Evolutionary conservation across 2,113 vertebrate genomes (phyloP), one percentile per base, ranked within the genome.

Genomic region (Mustela lutreola): DNA sequence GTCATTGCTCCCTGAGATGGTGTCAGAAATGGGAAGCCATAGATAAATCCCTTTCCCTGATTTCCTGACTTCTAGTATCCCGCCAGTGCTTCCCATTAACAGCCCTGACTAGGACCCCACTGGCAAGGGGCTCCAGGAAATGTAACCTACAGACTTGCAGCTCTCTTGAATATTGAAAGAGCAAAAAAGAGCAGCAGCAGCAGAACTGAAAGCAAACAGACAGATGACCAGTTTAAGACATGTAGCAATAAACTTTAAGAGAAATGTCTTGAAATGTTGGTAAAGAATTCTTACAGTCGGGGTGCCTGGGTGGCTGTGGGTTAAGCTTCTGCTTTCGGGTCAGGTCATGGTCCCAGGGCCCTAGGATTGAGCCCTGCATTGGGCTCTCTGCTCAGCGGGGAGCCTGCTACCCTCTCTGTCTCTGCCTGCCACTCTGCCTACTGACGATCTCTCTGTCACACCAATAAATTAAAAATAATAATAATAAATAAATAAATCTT

Each of bases 1-100:
- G 63, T 80, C 67, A 7, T 11, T 42, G 8, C 58, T 58, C 36
- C 80, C 88, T 8, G 78, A 76, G 62, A 89, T 26, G 36, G n/a
- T 90, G 19, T n/a, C 71, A 91, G 82, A 85, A 94, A 88, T 58
- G 42, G 14, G 75, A 97, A 92, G 10, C 45, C n/a, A 48, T 3
- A 42, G 21, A 28, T 33, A n/a, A 93, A 78, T 63, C 18, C 9
- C 45, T 79, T 78, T 24, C 60, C 39, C 48, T 70, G 19, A 60
- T 60, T 60, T 21, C 62, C 62, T 87, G 53, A n/a, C 58, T 88
- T 89, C 75, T 39, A 73, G 3, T 56, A 70, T 31, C 11, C 28
- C 45, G 31, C 26, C 50, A 78, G 31, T 50, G 28, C 28, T 56
- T 75, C 70, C 39, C 21, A 14, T 19, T 39, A 65, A 53, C 28